These are phyloP conservation scores for Tetheella fluctuosa DNA, from an alignment of 2,888 invertebrate species.

Conservation along the genomic window DNA sequence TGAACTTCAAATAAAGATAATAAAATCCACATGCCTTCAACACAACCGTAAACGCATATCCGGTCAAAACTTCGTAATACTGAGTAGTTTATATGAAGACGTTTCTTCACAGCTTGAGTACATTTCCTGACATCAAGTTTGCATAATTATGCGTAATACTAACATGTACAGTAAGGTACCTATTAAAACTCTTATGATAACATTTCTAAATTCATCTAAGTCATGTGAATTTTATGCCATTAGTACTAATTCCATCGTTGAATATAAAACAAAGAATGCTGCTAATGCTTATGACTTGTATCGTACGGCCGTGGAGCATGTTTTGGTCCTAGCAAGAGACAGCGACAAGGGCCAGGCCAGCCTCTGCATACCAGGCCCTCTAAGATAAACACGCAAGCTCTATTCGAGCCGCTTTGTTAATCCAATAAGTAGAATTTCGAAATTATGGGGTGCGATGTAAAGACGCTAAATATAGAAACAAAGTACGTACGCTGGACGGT, in stretches of 20 bases:
- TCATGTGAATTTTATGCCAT: not conserved
- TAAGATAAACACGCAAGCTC: conserved; percentile 45
- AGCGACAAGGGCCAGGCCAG: conserved; percentile 33
- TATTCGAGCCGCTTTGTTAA: conserved; percentile 10
- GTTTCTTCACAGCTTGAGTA: not conserved
- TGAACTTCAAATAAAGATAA: not conserved
- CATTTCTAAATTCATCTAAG: not conserved
- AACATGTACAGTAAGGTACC: not conserved
- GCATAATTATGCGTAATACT: not conserved
- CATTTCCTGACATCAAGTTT: not conserved
- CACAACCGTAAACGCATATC: not conserved
- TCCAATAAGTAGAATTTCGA: conserved; percentile 38
- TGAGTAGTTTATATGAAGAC: too few species aligned
- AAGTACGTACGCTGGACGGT: conserved; percentile 26
- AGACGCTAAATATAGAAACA: conserved; percentile 42
- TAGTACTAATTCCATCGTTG: not conserved
- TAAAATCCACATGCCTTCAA: not conserved
- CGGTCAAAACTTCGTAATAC: too few species aligned
- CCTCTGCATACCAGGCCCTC: conserved; percentile 35
- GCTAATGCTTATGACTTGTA: conserved; percentile 27
- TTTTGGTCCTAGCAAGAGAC: conserved; percentile 30
- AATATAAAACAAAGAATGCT: conserved; percentile 2
- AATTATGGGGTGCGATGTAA: conserved; percentile 44
- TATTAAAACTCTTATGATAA: not conserved
- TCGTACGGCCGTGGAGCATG: conserved; percentile 22